Conservation (phyloP, 2,888 invertebrate genomes). For the Cataglyphis cursor region DNA sequence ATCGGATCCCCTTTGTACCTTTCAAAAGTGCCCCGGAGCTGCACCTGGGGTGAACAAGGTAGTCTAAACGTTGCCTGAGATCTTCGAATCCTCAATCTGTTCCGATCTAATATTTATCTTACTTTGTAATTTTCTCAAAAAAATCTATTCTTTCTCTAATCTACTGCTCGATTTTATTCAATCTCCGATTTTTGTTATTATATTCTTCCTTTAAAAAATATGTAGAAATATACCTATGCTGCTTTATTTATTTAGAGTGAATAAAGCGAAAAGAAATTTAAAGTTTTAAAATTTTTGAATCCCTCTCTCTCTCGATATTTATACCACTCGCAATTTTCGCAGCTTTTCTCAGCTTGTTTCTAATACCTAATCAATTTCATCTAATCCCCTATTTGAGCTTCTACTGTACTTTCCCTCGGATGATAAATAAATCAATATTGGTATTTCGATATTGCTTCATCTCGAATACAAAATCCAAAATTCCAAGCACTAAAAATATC, state of each 20-base stretch:
- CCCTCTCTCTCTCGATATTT: neutral
- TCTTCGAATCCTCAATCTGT: neutral
- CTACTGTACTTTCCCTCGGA: neutral
- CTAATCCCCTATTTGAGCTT: slow-evolving; percentile 1
- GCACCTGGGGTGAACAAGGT: slow-evolving; percentile 27
- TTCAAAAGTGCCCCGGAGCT: slow-evolving; percentile 27
- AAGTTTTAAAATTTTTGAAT: neutral
- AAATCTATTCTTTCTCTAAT: neutral
- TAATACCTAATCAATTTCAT: neutral
- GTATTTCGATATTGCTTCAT: neutral
- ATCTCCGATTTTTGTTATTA: neutral
- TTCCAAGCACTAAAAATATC: neutral
- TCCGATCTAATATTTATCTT: slow-evolving; percentile 15
- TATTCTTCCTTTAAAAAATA: neutral
- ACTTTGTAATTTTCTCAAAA: slow-evolving; percentile 4
- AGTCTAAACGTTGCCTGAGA: neutral
- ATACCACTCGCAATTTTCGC: neutral
- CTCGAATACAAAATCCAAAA: neutral
- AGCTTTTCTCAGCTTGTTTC: neutral
- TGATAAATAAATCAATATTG: slow-evolving; percentile 9
- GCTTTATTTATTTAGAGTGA: neutral
- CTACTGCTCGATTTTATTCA: neutral
- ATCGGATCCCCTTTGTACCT: slow-evolving; percentile 61
- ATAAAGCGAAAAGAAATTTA: neutral
- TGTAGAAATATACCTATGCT: neutral